phyloP scores from a whole-genome alignment of 2,888 invertebrate genomes.

The Neoaliturus tenellus region DNA sequence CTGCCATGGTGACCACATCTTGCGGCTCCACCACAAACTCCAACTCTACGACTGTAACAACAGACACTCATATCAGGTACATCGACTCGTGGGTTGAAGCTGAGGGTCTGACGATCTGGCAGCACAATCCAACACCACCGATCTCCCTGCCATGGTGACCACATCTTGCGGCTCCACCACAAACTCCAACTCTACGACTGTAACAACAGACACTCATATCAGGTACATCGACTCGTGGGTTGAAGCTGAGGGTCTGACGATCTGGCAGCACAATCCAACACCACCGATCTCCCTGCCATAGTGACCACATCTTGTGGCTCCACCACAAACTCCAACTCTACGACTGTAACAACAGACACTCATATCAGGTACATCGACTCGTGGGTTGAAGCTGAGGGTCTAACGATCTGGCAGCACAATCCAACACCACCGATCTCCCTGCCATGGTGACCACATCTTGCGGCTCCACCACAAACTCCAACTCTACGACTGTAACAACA shows the following conservation, averaged over 20 bases:
- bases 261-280: slow-evolving; percentile 81
- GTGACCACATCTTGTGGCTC: slow-evolving; percentile 90
- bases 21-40: slow-evolving; percentile 86
- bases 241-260: slow-evolving; percentile 71
- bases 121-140: slow-evolving; percentile 83
- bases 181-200: slow-evolving; percentile 76
- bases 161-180: slow-evolving; percentile 87
- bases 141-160: slow-evolving; percentile 83
- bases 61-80: too few species aligned
- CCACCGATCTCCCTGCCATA: slow-evolving; percentile 82
- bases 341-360: slow-evolving; percentile 14
- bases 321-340: slow-evolving; percentile 79
- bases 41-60: slow-evolving; percentile 69
- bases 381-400: slow-evolving; percentile 72
- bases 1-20: slow-evolving; percentile 85
- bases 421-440: slow-evolving; percentile 83
- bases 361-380: too few species aligned
- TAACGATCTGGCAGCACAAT: slow-evolving; percentile 77
- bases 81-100: slow-evolving; percentile 71
- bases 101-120: slow-evolving; percentile 73
- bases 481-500: slow-evolving; percentile 39
- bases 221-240: too few species aligned
- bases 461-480: slow-evolving; percentile 88
- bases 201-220: not conserved
- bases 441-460: slow-evolving; percentile 84